phyloP scores from a whole-genome alignment of 2,888 invertebrate genomes.

The Gastrophysa polygoni region DNA sequence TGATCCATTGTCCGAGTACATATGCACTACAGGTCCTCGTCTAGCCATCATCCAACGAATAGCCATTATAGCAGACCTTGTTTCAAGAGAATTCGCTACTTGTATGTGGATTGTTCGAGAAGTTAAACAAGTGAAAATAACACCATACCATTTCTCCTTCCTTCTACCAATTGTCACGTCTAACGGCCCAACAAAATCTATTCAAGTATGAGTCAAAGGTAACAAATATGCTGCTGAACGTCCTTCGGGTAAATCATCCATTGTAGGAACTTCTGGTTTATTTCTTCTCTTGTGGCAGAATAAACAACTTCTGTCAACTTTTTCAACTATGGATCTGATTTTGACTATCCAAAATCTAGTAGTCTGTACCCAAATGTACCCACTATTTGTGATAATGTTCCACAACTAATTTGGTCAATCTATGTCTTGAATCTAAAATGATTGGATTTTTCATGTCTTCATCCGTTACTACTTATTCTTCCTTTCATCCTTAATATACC shows the following conservation, averaged over 20 bases:
- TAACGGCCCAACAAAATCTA: too few relatives aligned
- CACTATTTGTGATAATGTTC: too few relatives aligned
- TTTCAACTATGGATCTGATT: neutral
- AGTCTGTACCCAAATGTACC: too few relatives aligned
- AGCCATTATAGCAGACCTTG: neutral
- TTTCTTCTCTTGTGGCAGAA: neutral
- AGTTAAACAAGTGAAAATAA: too few relatives aligned
- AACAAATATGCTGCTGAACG: neutral
- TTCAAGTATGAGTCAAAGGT: neutral
- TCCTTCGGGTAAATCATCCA: neutral
- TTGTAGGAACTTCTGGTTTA: neutral
- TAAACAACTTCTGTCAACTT: neutral
- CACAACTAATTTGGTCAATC: too few relatives aligned
- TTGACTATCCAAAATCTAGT: neutral
- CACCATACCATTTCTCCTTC: too few relatives aligned
- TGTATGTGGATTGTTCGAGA: too few relatives aligned
- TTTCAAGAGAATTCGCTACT: too few relatives aligned
- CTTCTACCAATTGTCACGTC: too few relatives aligned
- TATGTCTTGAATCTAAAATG: neutral
- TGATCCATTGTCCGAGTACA: neutral
- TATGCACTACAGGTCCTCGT: neutral
- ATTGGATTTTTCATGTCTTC: neutral
- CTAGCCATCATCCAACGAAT: neutral
- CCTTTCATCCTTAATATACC: neutral
- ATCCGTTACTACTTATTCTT: too few relatives aligned